These are phyloP conservation scores for Exocentrus adspersus DNA, from an alignment of 2,888 invertebrate genomes.

Conservation along the genomic window DNA sequence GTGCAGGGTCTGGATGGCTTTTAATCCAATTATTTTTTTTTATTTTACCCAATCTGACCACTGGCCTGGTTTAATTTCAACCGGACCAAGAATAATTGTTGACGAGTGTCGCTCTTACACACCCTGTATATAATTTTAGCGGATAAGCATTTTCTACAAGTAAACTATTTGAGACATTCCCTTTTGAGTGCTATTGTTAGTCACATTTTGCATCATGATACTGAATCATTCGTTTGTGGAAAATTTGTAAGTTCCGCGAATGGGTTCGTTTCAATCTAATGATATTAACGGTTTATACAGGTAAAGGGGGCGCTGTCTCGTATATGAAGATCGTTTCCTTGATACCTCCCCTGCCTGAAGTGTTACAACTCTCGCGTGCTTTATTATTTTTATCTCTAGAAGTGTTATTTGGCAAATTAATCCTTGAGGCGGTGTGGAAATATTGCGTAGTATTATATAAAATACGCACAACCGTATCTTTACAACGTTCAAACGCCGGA, in stretches of 20 bases:
- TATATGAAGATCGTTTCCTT: conserved; percentile 13
- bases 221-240: conserved; percentile 21
- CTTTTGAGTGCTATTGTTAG: conserved; percentile 32
- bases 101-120: too few species aligned
- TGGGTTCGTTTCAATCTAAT: conserved; percentile 4
- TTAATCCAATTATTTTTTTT: too few species aligned
- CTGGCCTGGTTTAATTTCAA: too few species aligned
- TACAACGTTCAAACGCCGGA: background rate
- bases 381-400: too few species aligned
- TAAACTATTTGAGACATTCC: conserved; percentile 31
- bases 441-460: background rate
- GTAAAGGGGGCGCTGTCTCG: background rate
- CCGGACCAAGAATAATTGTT: too few species aligned
- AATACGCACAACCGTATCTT: background rate
- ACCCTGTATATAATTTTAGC: conserved; percentile 8
- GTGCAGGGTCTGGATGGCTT: too few species aligned
- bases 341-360: background rate
- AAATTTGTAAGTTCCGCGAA: conserved; percentile 22
- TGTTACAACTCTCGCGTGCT: too few species aligned
- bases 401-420: too few species aligned
- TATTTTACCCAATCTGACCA: background rate
- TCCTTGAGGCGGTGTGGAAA: background rate
- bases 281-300: conserved; percentile 8
- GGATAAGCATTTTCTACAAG: conserved; percentile 25
- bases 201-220: conserved; percentile 22